phyloP scores from a whole-genome alignment of 2,797 vertebrate species.

The Menidia menidia region DNA sequence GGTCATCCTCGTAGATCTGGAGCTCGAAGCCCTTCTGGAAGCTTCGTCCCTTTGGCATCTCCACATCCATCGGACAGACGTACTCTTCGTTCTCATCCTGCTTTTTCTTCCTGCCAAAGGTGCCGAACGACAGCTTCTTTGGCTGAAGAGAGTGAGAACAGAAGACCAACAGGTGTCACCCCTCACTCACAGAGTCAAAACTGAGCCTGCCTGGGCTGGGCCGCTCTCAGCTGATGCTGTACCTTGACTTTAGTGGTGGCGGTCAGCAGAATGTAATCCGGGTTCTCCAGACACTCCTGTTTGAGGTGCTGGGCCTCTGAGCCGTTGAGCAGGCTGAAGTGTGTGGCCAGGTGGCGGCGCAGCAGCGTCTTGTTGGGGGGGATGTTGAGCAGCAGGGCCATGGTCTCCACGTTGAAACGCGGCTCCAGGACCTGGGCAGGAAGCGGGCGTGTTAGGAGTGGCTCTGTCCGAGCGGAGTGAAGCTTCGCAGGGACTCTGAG shows the following conservation, averaged over 20 bases:
- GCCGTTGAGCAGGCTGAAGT: constrained; percentile 94
- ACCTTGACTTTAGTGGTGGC: constrained; percentile 98
- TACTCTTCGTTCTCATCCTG: constrained; percentile 96
- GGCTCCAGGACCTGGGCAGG: constrained; percentile 92
- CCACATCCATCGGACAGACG: constrained; percentile 97
- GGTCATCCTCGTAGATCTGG: constrained; percentile 91
- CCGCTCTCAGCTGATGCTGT: neutral
- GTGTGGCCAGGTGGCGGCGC: constrained; percentile 94
- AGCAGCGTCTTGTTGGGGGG: constrained; percentile 96
- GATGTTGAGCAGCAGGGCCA: constrained; percentile 97
- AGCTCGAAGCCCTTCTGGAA: constrained; percentile 92
- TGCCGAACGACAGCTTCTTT: constrained; percentile 92
- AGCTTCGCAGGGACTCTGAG: neutral
- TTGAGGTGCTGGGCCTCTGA: constrained; percentile 93
- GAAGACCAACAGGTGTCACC: neutral
- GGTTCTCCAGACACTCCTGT: constrained; percentile 92
- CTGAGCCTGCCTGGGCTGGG: neutral
- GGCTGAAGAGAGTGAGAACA: constrained; percentile 77
- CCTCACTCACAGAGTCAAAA: too few relatives aligned
- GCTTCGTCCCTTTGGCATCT: constrained; percentile 87
- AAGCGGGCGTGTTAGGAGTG: neutral
- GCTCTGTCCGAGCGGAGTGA: neutral
- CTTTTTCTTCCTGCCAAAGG: constrained; percentile 94
- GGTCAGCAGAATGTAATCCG: constrained; percentile 92
- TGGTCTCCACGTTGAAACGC: constrained; percentile 96